Evolutionary conservation across 2,888 invertebrate genomes (phyloP).

Genomic region (Mongoloraphidia duomilia): DNA sequence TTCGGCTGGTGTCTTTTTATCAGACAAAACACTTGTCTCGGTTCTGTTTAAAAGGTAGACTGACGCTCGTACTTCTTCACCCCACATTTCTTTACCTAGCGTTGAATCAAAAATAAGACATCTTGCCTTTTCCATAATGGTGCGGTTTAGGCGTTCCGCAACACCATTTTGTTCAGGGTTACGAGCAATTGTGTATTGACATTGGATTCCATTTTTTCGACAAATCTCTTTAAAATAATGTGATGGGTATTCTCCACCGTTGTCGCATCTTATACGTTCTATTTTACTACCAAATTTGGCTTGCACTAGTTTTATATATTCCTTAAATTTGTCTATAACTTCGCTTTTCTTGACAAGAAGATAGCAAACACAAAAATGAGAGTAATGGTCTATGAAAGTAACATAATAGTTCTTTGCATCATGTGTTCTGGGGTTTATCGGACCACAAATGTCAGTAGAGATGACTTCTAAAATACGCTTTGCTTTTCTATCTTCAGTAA

Average conservation of each 20-base stretch:
- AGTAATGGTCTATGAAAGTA: slow-evolving; percentile 12
- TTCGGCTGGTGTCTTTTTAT: no score
- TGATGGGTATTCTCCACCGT: slow-evolving; percentile 10
- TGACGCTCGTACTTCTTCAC: no score
- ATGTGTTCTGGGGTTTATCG: slow-evolving; percentile 11
- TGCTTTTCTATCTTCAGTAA: slow-evolving; percentile 12
- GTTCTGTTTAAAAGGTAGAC: no score
- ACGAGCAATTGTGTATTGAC: no score
- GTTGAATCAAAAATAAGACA: no score
- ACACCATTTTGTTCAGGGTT: no score
- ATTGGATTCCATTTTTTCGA: slow-evolving; percentile 8
- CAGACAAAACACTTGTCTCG: no score
- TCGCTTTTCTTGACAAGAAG: slow-evolving; percentile 9
- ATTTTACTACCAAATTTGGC: slow-evolving; percentile 9
- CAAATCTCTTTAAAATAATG: slow-evolving; percentile 7
- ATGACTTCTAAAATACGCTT: slow-evolving; percentile 11
- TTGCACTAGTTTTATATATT: slow-evolving; percentile 6
- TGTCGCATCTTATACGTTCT: slow-evolving; percentile 10
- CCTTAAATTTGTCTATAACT: slow-evolving; percentile 9
- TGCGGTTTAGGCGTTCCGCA: no score
- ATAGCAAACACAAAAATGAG: slow-evolving; percentile 11
- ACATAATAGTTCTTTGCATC: slow-evolving; percentile 12
- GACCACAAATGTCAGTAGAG: slow-evolving; percentile 11
- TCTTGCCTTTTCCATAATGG: no score
- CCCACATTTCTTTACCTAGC: no score